phyloP scores from a whole-genome alignment of 2,797 vertebrate genomes.

The Sphenodon punctatus region DNA sequence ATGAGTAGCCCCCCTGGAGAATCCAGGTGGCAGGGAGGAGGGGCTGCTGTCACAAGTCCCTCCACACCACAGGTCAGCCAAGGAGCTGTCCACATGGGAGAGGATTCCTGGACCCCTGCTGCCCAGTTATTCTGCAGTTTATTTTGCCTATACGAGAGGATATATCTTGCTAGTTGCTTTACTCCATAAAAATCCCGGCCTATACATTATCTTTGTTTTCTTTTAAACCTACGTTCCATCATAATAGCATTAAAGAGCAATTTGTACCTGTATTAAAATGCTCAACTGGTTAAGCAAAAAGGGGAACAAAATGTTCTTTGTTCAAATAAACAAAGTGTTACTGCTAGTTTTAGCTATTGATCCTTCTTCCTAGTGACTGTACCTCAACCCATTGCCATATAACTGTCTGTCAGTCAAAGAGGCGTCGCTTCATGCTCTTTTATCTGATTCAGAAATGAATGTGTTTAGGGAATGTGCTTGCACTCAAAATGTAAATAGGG shows the following conservation, averaged over 20 bases:
- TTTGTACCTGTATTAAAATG: background rate
- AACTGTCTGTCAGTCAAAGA: constrained; percentile 41
- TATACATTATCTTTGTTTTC: constrained; percentile 26
- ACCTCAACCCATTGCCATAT: background rate
- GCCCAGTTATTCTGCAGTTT: constrained; percentile 1
- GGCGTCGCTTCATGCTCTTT: constrained; percentile 22
- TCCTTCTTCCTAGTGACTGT: constrained; percentile 9
- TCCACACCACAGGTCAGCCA: too few species aligned
- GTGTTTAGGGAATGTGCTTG: constrained; percentile 36
- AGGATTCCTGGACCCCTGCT: too few species aligned
- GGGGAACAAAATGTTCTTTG: constrained; percentile 33
- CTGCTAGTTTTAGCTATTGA: constrained; percentile 29
- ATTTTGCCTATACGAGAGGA: background rate
- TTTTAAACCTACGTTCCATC: constrained; percentile 6
- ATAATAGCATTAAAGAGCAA: constrained; percentile 5
- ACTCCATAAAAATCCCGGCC: background rate
- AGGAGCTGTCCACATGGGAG: too few species aligned
- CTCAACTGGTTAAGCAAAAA: constrained; percentile 18
- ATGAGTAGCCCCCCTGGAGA: too few species aligned
- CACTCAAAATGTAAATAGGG: constrained; percentile 61
- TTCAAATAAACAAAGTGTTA: constrained; percentile 43
- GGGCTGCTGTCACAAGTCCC: too few species aligned
- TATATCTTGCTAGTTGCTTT: constrained; percentile 13
- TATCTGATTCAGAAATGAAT: constrained; percentile 33
- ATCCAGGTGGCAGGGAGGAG: too few species aligned